phyloP scores from a whole-genome alignment of 2,797 vertebrate genomes.

The Botia almorhae region DNA sequence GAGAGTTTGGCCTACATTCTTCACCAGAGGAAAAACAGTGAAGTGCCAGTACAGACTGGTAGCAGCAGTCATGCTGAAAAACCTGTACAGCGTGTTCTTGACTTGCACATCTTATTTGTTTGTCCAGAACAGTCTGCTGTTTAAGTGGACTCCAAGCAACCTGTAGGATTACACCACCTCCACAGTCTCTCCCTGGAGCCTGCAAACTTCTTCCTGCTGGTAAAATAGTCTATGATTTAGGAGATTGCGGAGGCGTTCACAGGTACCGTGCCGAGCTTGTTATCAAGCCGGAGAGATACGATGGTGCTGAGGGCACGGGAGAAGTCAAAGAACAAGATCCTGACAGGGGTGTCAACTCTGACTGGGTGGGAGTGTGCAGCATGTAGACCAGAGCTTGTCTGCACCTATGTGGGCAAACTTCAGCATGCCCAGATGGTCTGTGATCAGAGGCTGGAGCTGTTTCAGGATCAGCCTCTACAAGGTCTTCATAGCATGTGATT shows the following conservation, averaged over 20 bases:
- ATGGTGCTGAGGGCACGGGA: constrained; percentile 34
- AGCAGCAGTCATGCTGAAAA: constrained; percentile 16
- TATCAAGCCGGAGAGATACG: constrained; percentile 24
- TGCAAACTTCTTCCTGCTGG: constrained; percentile 41
- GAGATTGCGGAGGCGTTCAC: constrained; percentile 43
- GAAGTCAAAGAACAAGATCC: constrained; percentile 29
- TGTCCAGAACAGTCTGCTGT: constrained; percentile 40
- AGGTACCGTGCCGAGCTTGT: constrained; percentile 16
- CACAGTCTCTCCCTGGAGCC: constrained; percentile 35
- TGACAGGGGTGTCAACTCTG: neutral
- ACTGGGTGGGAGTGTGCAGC: constrained; percentile 13
- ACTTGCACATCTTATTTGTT: constrained; percentile 30
- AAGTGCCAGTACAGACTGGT: neutral
- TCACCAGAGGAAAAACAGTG: neutral
- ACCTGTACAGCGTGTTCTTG: neutral
- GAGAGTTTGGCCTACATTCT: neutral
- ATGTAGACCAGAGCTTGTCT: neutral
- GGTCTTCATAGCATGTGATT: constrained; percentile 30
- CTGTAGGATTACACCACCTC: constrained; percentile 44
- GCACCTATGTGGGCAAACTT: constrained; percentile 12
- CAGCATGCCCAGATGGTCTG: constrained; percentile 14
- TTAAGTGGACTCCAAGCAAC: constrained; percentile 42
- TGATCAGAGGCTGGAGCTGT: neutral
- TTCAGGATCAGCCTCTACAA: constrained; percentile 12
- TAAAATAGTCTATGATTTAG: constrained; percentile 46